Base-by-base conservation (phyloP, 2,113 vertebrate species). In the Tachycineta bicolor region DNA sequence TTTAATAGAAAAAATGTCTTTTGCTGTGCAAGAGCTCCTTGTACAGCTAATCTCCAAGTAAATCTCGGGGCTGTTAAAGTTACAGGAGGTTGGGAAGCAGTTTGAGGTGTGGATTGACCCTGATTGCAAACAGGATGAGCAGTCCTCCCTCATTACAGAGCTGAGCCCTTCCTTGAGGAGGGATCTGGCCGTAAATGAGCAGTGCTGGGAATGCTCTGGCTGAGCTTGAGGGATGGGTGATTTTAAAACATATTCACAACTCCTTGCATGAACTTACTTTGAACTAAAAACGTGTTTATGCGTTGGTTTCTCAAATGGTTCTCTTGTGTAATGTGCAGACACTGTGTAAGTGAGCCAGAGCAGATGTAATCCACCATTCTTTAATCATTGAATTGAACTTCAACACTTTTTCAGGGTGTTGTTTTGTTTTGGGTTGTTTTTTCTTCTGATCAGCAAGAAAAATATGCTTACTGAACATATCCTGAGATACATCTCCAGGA, bases 81-180 rank as follows among this genome's bases (percentile, higher is more conserved):
- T 18, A 19, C 31, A 21, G 46, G 46, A 77, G 28, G 46, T 69
- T 21, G 29, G 68, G 65, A 58, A 56, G 11, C 73, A 12, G 10
- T 89, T 41, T 53, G 59, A 69, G 67, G 15, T 49, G 28, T 28
- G 46, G 14, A 9, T 23, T 90, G 53, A 56, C 41, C 44, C 67
- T 31, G 79, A 8, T 0, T 26, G 49, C 37, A 12, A 41, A 10
- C 10, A 73, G 53, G n/a, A 5, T 0, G 0, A 34, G 41, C 41
- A 44, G 4, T 12, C 18, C 12, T 64, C 29, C 41, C 12, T 70
- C 9, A 1, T 89, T 28, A 6, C 0, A 6, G 67, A 56, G 37
- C 22, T 55, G 65, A 82, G 31, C n/a, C 46, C 11, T 19, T n/a
- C 14, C n/a, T 41, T 18, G 23, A 16, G 33, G 8, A 62, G 60